phyloP scores from a whole-genome alignment of 2,888 invertebrate genomes.

The Aspidapion aeneum region DNA sequence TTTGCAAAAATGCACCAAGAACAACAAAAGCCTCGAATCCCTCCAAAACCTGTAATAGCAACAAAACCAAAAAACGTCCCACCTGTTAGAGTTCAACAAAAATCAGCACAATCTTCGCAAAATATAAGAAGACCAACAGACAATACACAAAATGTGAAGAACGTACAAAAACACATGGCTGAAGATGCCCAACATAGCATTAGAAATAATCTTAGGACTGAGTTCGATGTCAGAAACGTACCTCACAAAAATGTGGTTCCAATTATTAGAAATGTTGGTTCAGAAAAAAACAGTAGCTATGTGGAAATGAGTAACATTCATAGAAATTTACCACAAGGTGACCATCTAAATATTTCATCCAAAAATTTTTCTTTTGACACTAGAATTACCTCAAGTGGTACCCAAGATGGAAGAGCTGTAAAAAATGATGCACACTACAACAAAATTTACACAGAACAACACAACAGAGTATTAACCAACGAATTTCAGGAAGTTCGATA shows the following conservation, averaged over 20 bases:
- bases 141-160: background rate
- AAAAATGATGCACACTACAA: background rate
- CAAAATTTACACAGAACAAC: background rate
- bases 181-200: background rate
- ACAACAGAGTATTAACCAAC: background rate
- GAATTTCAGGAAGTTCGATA: background rate
- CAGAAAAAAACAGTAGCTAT: background rate
- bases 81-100: constrained; percentile 42
- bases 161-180: background rate
- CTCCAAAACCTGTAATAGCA: constrained; percentile 43
- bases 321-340: background rate
- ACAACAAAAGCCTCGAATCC: constrained; percentile 43
- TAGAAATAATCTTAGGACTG: background rate
- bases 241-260: background rate
- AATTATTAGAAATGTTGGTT: background rate
- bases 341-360: background rate
- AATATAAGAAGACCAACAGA: background rate
- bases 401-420: background rate
- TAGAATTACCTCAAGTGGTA: background rate
- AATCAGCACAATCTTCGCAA: constrained; percentile 7
- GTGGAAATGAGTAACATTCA: background rate
- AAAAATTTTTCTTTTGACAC: background rate
- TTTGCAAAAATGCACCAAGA: constrained; percentile 35
- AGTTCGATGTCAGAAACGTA: background rate
- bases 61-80: constrained; percentile 48